Evolutionary conservation across 2,797 vertebrate genomes (phyloP), one percentile per base, ranked within the genome.

Genomic region (Siniperca obscura): DNA sequence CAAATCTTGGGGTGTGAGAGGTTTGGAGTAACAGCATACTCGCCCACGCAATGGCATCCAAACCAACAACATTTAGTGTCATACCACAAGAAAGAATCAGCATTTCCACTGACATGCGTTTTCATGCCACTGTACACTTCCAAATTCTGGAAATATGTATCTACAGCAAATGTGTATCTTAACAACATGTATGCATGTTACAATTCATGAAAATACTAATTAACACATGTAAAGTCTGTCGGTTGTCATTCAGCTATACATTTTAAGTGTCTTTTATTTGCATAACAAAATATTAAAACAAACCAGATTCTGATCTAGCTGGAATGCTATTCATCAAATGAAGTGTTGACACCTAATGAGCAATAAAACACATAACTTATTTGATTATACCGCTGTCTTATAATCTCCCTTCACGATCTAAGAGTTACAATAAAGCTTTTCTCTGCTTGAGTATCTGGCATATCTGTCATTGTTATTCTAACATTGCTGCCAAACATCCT

Each of bases 21-120:
- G 76, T 74, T 81, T 77, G 65, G 70, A 80, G 64, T 59, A 78
- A 75, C 68, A 83, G 79, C 46, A 11, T 67, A 60, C 44, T 79
- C 53, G 40, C 78, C 79, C 76, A 88, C 55, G 19, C 67, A 75
- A 81, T 52, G 77, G 70, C 77, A 87, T 86, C 83, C 83, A 59
- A 82, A 84, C 89, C 83, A 83, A 84, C 83, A 90, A 74, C 82
- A 83, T 78, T 91, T 86, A 25, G 61, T 91, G 90, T 91, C 89
- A 91, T 89, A 71, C 86, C 86, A 82, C 73, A 82, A 79, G 76
- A 81, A 85, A 92, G 89, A 92, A 78, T 93, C 89, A 90, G 80
- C 82, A 72, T 44, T 66, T 85, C 52, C 46, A 82, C 64, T 62
- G 64, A 66, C 53, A 62, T 70, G 76, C 69, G 2, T 86, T 87